These are phyloP conservation scores for Maniola hyperantus DNA, from an alignment of 2,888 invertebrate genomes.

Conservation along the genomic window DNA sequence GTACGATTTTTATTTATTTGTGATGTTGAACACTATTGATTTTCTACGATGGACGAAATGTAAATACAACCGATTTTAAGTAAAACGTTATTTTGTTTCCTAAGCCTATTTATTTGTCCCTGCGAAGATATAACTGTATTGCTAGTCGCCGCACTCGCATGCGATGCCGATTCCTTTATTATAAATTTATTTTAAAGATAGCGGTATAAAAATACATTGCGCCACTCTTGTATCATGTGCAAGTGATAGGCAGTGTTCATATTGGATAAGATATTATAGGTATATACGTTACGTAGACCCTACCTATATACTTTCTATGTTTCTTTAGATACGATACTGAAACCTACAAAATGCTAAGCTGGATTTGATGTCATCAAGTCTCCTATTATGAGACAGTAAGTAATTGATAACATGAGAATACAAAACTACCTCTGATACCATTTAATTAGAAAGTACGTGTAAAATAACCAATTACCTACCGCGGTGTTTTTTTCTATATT, in stretches of 20 bases:
- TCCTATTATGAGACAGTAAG: too few species aligned
- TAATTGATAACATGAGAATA: too few species aligned
- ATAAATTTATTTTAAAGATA: constrained; percentile 49
- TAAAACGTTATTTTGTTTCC: constrained; percentile 81
- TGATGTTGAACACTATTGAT: constrained; percentile 82
- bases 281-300: neutral
- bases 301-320: neutral
- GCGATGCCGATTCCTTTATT: constrained; percentile 28
- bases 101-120: constrained; percentile 76
- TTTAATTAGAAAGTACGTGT: too few species aligned
- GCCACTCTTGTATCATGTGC: constrained; percentile 34
- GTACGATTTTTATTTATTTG: constrained; percentile 82
- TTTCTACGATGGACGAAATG: constrained; percentile 82
- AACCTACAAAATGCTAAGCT: neutral
- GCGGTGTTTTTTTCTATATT: too few species aligned
- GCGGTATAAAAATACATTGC: constrained; percentile 58
- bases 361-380: neutral
- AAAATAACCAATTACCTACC: too few species aligned
- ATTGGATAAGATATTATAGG: constrained; percentile 38
- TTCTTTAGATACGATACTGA: neutral
- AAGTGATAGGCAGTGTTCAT: constrained; percentile 45
- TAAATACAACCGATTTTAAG: constrained; percentile 83
- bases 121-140: constrained; percentile 35
- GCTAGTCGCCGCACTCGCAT: neutral
- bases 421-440: too few species aligned